Conservation (phyloP, 2,888 invertebrate genomes). For the Catocala fraxini region DNA sequence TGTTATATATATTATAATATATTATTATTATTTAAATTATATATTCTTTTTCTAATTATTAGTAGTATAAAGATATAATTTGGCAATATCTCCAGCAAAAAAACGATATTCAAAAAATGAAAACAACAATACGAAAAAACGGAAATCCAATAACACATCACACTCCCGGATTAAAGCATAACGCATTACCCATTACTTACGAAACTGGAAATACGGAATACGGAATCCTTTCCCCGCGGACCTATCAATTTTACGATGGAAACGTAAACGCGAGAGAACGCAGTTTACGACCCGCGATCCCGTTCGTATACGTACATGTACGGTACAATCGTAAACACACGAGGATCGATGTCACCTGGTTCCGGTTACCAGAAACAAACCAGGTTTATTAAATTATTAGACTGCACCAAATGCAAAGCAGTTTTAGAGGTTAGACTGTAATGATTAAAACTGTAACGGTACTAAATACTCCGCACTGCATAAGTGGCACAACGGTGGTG, state of each 20-base stretch:
- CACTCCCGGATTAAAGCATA: conserved; percentile 29
- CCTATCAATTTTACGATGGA: conserved; percentile 51
- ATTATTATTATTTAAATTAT: too few relatives aligned
- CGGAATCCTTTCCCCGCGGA: conserved; percentile 29
- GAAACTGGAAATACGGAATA: conserved; percentile 32
- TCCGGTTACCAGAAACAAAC: neutral
- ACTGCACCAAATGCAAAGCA: too few relatives aligned
- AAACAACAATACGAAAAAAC: conserved; percentile 4
- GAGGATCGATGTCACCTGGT: conserved; percentile 44
- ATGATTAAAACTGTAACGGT: too few relatives aligned
- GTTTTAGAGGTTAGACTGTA: too few relatives aligned
- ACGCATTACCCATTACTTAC: conserved; percentile 30
- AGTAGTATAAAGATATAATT: too few relatives aligned
- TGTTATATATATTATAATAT: too few relatives aligned
- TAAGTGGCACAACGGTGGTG: too few relatives aligned
- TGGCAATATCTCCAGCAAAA: too few relatives aligned
- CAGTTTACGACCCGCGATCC: conserved; percentile 43
- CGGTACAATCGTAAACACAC: conserved; percentile 37
- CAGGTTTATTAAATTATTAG: too few relatives aligned
- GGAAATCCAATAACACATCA: conserved; percentile 19
- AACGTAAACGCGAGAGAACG: conserved; percentile 38
- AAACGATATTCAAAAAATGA: neutral
- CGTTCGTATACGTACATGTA: conserved; percentile 25
- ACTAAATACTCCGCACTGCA: too few relatives aligned
- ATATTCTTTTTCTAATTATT: too few relatives aligned